Conservation (phyloP, 2,797 vertebrate genomes). For the Phrynocephalus forsythii region DNA sequence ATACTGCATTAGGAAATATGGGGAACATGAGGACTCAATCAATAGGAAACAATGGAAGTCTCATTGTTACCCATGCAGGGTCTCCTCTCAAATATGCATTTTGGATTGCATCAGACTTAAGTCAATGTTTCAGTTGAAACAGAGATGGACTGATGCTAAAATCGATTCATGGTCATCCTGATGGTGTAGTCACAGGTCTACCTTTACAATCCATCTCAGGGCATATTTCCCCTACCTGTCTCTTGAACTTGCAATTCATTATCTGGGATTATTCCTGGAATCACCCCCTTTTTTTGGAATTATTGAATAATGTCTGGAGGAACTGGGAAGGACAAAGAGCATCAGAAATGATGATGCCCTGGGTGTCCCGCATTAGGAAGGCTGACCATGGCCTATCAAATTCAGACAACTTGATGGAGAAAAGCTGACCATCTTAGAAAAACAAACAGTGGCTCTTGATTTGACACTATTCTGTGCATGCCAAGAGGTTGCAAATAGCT, state of each 20-base stretch:
- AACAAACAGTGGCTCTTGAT: conserved; percentile 74
- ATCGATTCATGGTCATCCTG: neutral
- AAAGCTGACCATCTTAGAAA: conserved; percentile 59
- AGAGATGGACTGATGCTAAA: neutral
- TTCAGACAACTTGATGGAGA: conserved; percentile 59
- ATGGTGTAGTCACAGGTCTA: neutral
- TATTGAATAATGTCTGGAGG: neutral
- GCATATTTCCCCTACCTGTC: neutral
- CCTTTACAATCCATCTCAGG: neutral
- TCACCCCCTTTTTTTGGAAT: conserved; percentile 55
- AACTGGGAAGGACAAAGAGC: neutral
- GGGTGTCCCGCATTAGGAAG: conserved; percentile 62
- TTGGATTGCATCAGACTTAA: neutral
- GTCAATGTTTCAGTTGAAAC: neutral
- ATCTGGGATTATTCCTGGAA: neutral
- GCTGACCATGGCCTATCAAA: conserved; percentile 49
- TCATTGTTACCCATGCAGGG: neutral
- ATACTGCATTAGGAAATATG: neutral
- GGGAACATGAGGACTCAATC: neutral
- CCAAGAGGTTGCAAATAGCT: conserved; percentile 61
- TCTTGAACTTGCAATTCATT: neutral
- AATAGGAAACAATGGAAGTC: neutral
- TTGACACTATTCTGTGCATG: conserved; percentile 55
- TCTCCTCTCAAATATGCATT: too few species aligned
- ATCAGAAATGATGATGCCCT: conserved; percentile 43